Evolutionary conservation across 2,797 vertebrate genomes (phyloP).

Genomic region (Brachyrhaphis roseni): DNA sequence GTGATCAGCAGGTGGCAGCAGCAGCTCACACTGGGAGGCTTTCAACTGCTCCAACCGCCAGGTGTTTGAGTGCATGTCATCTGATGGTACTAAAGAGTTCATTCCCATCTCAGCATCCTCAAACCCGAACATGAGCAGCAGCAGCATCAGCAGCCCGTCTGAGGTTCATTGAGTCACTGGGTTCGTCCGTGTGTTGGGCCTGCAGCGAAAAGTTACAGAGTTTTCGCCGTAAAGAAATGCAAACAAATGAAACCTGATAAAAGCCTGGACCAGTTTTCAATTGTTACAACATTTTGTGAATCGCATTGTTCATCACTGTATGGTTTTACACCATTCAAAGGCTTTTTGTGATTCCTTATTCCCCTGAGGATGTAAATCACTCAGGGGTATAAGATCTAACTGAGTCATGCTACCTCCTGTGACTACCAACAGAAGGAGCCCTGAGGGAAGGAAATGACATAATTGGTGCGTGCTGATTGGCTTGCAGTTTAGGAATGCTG

Average conservation of each 20-base stretch:
- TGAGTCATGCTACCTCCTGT: constrained; percentile 39
- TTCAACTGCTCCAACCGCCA: neutral
- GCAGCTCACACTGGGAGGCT: constrained; percentile 21
- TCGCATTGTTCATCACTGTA: constrained; percentile 7
- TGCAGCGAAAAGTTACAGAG: constrained; percentile 17
- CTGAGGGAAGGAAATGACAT: constrained; percentile 80
- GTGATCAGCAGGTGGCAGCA: constrained; percentile 73
- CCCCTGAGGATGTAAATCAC: constrained; percentile 27
- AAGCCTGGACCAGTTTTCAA: neutral
- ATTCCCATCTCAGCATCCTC: constrained; percentile 31
- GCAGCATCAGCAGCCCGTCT: constrained; percentile 10
- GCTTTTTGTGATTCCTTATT: neutral
- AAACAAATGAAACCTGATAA: constrained; percentile 25
- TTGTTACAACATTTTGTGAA: constrained; percentile 3
- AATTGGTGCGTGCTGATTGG: constrained; percentile 69
- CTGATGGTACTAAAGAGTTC: constrained; percentile 22
- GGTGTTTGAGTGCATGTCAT: neutral
- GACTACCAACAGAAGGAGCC: constrained; percentile 43
- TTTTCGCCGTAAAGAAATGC: constrained; percentile 12
- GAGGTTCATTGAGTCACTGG: constrained; percentile 35
- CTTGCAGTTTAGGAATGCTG: constrained; percentile 63
- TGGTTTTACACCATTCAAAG: neutral
- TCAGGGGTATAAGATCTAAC: constrained; percentile 33
- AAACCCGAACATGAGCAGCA: neutral
- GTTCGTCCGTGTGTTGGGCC: constrained; percentile 22